Percentiles rank a stretch among this genome's conserved stretches.
Conservation (phyloP, 2,113 vertebrate genomes). For the Sebastes schlegelii region DNA sequence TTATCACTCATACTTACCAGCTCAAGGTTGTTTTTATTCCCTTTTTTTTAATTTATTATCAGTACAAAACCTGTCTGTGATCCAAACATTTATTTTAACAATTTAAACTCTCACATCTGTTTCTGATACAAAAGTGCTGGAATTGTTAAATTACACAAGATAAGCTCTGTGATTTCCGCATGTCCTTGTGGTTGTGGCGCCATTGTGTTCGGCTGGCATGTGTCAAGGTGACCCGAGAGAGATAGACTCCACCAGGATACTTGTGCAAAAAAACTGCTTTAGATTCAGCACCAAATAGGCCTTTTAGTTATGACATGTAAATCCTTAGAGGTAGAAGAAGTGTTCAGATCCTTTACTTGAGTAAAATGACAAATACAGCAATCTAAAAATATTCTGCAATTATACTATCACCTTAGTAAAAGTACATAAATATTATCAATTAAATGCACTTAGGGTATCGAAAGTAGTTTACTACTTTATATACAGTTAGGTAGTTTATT, state of each 20-base stretch:
- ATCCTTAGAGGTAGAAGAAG: not conserved
- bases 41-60: not conserved
- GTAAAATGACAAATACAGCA: not conserved
- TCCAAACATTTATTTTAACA: conserved; percentile 17
- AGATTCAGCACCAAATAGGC: not conserved
- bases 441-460: not conserved
- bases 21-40: conserved; percentile 10
- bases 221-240: conserved; percentile 58
- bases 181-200: conserved; percentile 41
- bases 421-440: not conserved
- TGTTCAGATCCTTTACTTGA: not conserved
- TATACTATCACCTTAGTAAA: not conserved
- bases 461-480: not conserved
- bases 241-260: not conserved
- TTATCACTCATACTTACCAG: not conserved
- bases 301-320: not conserved
- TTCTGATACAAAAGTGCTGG: conserved; percentile 48
- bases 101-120: conserved; percentile 7
- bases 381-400: not conserved
- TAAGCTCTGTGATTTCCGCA: not conserved
- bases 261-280: not conserved
- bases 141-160: conserved; percentile 19
- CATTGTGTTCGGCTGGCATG: not conserved
- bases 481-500: not conserved
- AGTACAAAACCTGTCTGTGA: conserved; percentile 27